Percentiles rank a stretch among this genome's conserved stretches.
phyloP scores from a whole-genome alignment of 2,797 vertebrate species.

The Notolabrus celidotus region DNA sequence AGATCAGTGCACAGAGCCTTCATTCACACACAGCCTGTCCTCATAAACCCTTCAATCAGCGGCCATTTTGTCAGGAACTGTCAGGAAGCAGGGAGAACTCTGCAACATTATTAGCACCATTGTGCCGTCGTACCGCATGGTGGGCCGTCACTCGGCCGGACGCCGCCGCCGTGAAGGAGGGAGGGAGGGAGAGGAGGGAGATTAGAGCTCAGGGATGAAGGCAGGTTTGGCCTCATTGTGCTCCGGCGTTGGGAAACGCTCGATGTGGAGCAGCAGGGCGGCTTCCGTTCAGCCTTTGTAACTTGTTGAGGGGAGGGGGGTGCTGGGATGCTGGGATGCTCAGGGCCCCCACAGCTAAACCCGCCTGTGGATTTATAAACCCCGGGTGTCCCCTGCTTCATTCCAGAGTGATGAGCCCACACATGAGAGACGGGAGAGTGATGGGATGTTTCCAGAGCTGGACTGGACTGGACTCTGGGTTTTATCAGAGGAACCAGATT shows the following conservation, averaged over 20 bases:
- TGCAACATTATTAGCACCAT: constrained; percentile 46
- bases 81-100: constrained; percentile 20
- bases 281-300: constrained; percentile 70
- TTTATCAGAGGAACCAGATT: too few species aligned
- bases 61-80: constrained; percentile 31
- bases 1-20: constrained; percentile 40
- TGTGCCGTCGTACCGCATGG: constrained; percentile 49
- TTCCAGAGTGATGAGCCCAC: constrained; percentile 2
- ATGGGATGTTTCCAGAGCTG: background rate
- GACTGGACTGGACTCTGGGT: too few species aligned
- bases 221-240: constrained; percentile 66
- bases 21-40: constrained; percentile 18
- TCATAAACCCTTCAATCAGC: constrained; percentile 41
- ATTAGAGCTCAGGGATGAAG: constrained; percentile 66
- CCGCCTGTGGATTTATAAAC: constrained; percentile 30
- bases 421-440: background rate
- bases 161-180: constrained; percentile 27
- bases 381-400: constrained; percentile 18
- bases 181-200: constrained; percentile 32
- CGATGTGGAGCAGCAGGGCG: constrained; percentile 63
- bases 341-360: constrained; percentile 23
- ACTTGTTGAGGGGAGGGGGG: constrained; percentile 18
- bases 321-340: constrained; percentile 17
- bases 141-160: constrained; percentile 26
- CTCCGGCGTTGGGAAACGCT: constrained; percentile 50